Evolutionary conservation across 2,888 invertebrate species (phyloP), one percentile per base, ranked within the genome.

Genomic region (Drosophila demipolita): DNA sequence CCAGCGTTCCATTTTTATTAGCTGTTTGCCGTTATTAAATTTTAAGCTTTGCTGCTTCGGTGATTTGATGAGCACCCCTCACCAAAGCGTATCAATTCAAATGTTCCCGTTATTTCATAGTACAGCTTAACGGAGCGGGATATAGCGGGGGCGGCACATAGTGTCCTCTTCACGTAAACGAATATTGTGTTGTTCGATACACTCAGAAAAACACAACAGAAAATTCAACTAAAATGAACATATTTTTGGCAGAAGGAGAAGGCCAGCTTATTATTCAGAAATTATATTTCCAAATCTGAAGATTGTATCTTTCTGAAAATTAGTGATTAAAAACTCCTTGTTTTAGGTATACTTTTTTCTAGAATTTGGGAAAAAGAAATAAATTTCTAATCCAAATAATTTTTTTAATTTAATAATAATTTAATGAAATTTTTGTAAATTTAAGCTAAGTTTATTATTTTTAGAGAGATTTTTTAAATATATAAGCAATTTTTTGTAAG

Each of bases 41-140:
- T 83, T 80, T 66, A 81, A 85, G 77, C 79, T 83, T 76, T 86
- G 83, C 75, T 64, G 74, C 79, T 60, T 89, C 84, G 72, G 33
- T 75, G 81, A 73, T 74, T 90, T 75, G 72, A 75, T 78, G 86
- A 90, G 78, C 79, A 87, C 20, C 9, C 29, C 33, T 52, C 68
- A 52, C 67, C 83, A 89, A 91, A 83, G 80, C 83, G 68, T 80
- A 91, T 83, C 90, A 91, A 91, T 91, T 90, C 88, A 75, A 89
- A 86, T 78, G 64, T 59, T 69, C 66, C 32, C 66, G 58, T 67
- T 79, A 65, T 58, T 49, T 45, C 54, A 50, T 55, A 12, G 62
- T 2, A 49, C 15, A 42, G 72, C 71, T 50, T 49, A 61, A 48
- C 35, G 3, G 35, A n/a, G 33, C 52, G 53, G 66, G 52, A 38